Conservation (phyloP, 2,113 vertebrate species). For the Anguilla japonica region DNA sequence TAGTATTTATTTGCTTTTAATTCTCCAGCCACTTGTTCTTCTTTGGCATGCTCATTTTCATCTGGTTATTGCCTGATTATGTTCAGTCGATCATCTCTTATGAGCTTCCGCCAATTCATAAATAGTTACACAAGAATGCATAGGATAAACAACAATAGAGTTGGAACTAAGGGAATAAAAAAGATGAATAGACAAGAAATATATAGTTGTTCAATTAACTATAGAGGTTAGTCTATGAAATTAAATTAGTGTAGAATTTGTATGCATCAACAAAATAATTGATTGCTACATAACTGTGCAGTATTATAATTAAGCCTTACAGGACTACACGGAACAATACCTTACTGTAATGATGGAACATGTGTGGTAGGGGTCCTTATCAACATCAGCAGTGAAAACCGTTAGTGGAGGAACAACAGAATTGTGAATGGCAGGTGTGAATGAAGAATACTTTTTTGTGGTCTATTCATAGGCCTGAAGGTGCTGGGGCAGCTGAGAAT, state of each 20-base stretch:
- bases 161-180: too few species aligned
- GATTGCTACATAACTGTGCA: not conserved
- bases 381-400: not conserved
- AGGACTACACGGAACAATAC: not conserved
- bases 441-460: conserved; percentile 48
- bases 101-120: too few species aligned
- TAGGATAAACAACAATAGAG: too few species aligned
- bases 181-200: too few species aligned
- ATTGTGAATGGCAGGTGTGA: not conserved
- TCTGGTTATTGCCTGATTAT: not conserved
- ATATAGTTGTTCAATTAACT: too few species aligned
- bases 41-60: not conserved
- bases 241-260: too few species aligned
- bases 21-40: not conserved
- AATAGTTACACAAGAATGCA: too few species aligned
- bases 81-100: too few species aligned
- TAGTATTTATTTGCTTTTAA: not conserved
- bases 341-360: not conserved
- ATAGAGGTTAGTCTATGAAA: too few species aligned
- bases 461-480: conserved; percentile 56
- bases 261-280: too few species aligned
- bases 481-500: conserved; percentile 65
- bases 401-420: too few species aligned
- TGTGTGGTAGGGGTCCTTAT: not conserved
- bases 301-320: not conserved